Evolutionary conservation across 2,113 vertebrate genomes (phyloP), one percentile per base, ranked within the genome.

Genomic region (Hucho hucho): DNA sequence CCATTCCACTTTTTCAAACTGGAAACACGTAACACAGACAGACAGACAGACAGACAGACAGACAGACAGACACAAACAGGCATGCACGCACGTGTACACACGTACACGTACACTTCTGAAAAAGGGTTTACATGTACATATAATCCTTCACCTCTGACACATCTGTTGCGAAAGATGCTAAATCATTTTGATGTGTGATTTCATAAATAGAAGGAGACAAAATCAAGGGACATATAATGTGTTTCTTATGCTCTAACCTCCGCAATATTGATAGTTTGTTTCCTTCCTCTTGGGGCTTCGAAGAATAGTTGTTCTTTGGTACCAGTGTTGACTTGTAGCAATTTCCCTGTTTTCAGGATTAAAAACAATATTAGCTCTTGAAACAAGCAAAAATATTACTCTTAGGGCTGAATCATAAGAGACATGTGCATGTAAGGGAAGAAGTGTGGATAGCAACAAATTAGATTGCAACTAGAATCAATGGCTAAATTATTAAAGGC

Each of bases 281-380:
- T 92, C 83, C 94, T 95, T 84, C 98, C 98, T 90, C 98, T 94
- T 0, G 98, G 97, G 65, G 98, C 97, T 93, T 99, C 98, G 81
- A 97, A 99, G 92, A 98, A 99, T 0, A 99, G 90, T 75, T 97
- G 97, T 86, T 99, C 96, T 93, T 96, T 98, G 84, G 95, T 95
- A 87, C 96, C 96, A 4, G 98, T 96, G 94, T 99, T 99, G 86
- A 99, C 95, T 93, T 98, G 97, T 84, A 99, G 82, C 83, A 99
- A 92, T 86, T 98, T 99, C 76, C 98, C 97, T 99, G 90, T 46
- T 80, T 24, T 47, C 20, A 3, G 37, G 24, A 65, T 68, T 67
- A 22, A 87, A 89, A 87, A 47, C 69, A 43, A 11, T 43, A 43
- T 11, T 12, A 37, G 7, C 37, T 43, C 7, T 18, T 83, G 87